Base-by-base conservation (phyloP, 2,888 invertebrate genomes). In the Perizoma flavofasciatum region DNA sequence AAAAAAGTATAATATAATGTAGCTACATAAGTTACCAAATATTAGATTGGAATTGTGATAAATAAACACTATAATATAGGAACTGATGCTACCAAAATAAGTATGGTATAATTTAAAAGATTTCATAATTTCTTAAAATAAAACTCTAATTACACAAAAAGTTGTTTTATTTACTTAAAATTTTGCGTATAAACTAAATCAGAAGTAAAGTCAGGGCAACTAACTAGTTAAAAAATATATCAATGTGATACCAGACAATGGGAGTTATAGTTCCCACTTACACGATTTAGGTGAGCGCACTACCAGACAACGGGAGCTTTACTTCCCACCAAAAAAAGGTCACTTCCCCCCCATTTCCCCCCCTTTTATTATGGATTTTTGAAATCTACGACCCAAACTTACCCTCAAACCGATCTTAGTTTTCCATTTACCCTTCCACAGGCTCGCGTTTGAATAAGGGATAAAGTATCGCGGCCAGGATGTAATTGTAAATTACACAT, bases 311-410 rank as follows among this genome's bases (percentile, higher is more conserved):
- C 43, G 51, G 44, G 51, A 51, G 44, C 43, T 51, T 10, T 44
- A 51, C 34, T 41, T 51, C 51, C 51, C 51, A 44, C 51, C 51
- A 44, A 51, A 51, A 51, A 34, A 43, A 51, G 43, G 35, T 51
- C 35, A 51, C 44, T n/a, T n/a, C n/a, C n/a, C n/a, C n/a, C n/a
- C n/a, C n/a, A n/a, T n/a, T 44, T 43, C 35, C 51, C 51, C 50
- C 43, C 43, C 50, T 7, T 51, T 35, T 52, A 35, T 52, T 8
- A 52, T 45, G 45, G 52, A 52, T 45, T 52, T 43, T 52, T 45
- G 43, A 55, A 55, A 55, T 48, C 47, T 55, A 37, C n/a, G 55
- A 35, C 55, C 55, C 41, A 48, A 55, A 55, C 34, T 55, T 55
- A 48, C 55, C 41, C 41, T 55, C 10, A 41, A 55, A 55, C 48